phyloP scores from a whole-genome alignment of 2,113 vertebrate species.

The Zonotrichia leucophrys region DNA sequence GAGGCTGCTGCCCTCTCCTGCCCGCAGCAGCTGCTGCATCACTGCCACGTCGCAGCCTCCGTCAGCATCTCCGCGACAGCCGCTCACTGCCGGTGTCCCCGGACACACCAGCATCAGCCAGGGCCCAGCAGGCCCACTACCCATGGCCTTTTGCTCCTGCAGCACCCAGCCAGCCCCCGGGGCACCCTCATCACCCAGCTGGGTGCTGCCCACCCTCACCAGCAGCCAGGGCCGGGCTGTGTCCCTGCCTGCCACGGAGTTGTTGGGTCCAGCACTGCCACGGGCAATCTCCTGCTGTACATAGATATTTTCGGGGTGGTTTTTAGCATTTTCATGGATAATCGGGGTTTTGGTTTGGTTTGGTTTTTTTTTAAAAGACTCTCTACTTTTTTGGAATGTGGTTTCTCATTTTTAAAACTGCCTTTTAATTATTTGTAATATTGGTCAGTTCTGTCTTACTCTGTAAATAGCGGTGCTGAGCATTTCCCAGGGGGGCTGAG shows the following conservation, averaged over 20 bases:
- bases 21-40: not conserved
- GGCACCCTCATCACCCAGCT: not conserved
- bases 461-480: conserved; percentile 53
- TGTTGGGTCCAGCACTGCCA: conserved; percentile 1
- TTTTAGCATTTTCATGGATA: conserved; percentile 74
- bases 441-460: conserved; percentile 40
- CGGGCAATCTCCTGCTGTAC: conserved; percentile 68
- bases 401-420: conserved; percentile 71
- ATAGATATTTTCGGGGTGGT: conserved; percentile 62
- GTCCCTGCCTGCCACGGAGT: not conserved
- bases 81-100: conserved; percentile 47
- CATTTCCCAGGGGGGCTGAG: not conserved
- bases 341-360: not conserved
- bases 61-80: not conserved
- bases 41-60: conserved; percentile 47
- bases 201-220: not conserved
- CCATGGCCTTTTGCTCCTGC: conserved; percentile 21
- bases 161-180: not conserved
- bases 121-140: conserved; percentile 34
- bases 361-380: conserved; percentile 43
- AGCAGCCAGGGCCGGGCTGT: not conserved
- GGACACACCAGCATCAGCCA: conserved; percentile 39
- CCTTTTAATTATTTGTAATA: conserved; percentile 66
- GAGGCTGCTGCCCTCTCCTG: conserved; percentile 36
- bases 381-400: conserved; percentile 74